These are phyloP conservation scores for Bubo blakistoni DNA, from an alignment of 2,113 vertebrate species.

Conservation along the genomic window DNA sequence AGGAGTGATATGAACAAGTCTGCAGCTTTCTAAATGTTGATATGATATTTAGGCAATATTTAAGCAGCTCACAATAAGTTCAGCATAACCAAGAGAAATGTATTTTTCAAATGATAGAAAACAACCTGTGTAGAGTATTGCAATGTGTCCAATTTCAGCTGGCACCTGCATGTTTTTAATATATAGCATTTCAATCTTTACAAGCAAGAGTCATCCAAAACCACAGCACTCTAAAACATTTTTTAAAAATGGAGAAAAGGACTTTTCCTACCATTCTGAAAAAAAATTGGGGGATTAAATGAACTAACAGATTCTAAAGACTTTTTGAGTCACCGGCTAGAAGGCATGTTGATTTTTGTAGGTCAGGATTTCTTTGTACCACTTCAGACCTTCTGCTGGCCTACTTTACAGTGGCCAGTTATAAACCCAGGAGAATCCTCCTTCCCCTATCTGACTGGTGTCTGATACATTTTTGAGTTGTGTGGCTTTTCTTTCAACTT, in stretches of 20 bases:
- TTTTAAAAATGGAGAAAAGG: background rate
- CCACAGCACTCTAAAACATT: background rate
- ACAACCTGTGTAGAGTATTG: background rate
- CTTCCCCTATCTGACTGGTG: background rate
- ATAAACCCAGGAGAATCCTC: background rate
- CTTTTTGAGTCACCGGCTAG: background rate
- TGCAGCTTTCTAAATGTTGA: background rate
- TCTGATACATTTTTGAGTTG: background rate
- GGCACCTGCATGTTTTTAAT: background rate
- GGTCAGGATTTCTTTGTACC: background rate
- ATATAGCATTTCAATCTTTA: background rate
- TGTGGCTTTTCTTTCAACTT: background rate
- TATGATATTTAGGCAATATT: background rate
- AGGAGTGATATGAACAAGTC: background rate
- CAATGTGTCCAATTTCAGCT: background rate
- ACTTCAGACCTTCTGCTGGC: background rate
- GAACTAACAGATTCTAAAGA: background rate
- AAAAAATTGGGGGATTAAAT: background rate
- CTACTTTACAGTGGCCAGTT: background rate
- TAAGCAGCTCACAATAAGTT: background rate
- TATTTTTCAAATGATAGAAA: background rate
- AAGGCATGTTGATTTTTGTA: background rate
- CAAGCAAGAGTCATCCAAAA: background rate
- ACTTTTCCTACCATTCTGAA: background rate
- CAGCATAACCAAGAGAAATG: background rate